phyloP scores from a whole-genome alignment of 2,888 invertebrate genomes.

The Alentia gelatinosa region DNA sequence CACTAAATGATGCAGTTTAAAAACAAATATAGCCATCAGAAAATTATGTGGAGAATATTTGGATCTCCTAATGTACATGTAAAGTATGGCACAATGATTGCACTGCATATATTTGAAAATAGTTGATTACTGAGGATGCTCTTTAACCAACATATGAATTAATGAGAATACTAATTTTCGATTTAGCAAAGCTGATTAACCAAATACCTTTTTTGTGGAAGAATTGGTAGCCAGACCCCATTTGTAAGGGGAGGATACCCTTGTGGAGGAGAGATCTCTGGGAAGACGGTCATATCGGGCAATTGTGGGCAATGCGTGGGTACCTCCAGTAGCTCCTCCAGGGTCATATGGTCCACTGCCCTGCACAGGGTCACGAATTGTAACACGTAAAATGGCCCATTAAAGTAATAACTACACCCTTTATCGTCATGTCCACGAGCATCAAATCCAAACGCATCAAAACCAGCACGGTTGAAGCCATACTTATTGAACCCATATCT shows the following conservation, averaged over 20 bases:
- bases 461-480: conserved; percentile 76
- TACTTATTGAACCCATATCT: conserved; percentile 72
- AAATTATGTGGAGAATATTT: no score
- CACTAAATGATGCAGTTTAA: no score
- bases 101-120: no score
- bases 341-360: neutral
- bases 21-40: no score
- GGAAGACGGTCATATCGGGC: neutral
- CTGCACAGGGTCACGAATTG: conserved; percentile 62
- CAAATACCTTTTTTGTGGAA: neutral
- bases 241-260: no score
- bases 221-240: neutral
- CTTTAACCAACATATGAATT: no score
- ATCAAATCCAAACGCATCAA: conserved; percentile 78
- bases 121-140: no score
- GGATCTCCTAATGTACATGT: no score
- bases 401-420: conserved; percentile 73
- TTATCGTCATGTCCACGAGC: conserved; percentile 71
- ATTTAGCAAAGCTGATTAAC: no score
- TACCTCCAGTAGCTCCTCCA: neutral
- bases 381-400: conserved; percentile 76
- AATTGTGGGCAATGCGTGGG: neutral
- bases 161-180: no score
- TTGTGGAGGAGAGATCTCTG: neutral
- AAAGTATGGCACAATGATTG: no score